Evolutionary conservation across 2,888 invertebrate genomes (phyloP), one percentile per base, ranked within the genome.

Genomic region (Sinohyriopsis cumingii): DNA sequence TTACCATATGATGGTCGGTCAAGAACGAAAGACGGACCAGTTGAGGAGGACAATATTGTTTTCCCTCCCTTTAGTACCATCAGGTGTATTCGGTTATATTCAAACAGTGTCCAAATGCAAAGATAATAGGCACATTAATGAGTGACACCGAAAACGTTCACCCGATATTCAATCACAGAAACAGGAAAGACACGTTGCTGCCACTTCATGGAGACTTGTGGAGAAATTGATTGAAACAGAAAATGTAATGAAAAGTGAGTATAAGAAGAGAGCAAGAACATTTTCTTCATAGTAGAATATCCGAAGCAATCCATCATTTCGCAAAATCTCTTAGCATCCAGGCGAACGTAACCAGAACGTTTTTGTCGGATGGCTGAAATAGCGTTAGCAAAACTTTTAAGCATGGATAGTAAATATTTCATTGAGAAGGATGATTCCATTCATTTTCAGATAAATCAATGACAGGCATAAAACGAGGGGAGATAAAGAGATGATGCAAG

Each of bases 141-240:
- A 53, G 65, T 55, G 63, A 64, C 25, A 54, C 69, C 6, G 65
- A 64, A 24, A 55, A 64, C 55, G 59, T 54, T 15, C 65, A 69
- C 54, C 59, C 69, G 20, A 62, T 65, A 19, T 69, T 69, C 55
- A 64, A 65, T 33, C 59, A 69, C 55, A 25, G 69, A 33, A 63
- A 69, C 55, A 33, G 63, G 45, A 68, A 63, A 25, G 24, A 55
- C 3, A 33, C 6, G 9, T 22, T 63, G 20, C 33, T 68, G 20
- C 68, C 68, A 7, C 57, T 68, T 57, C 68, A 68, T 24, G 63
- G 56, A 63, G 33, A 57, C 20, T 54, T 28, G 45, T 68, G 63
- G 68, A 63, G 59, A 59, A 6, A 9, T 7, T 68, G 68, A 18
- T 59, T n/a, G 18, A 68, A 9, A 45, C 24, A 9, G 68, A 68